Evolutionary conservation across 2,888 invertebrate species (phyloP).

Genomic region (Argyresthia albistria): DNA sequence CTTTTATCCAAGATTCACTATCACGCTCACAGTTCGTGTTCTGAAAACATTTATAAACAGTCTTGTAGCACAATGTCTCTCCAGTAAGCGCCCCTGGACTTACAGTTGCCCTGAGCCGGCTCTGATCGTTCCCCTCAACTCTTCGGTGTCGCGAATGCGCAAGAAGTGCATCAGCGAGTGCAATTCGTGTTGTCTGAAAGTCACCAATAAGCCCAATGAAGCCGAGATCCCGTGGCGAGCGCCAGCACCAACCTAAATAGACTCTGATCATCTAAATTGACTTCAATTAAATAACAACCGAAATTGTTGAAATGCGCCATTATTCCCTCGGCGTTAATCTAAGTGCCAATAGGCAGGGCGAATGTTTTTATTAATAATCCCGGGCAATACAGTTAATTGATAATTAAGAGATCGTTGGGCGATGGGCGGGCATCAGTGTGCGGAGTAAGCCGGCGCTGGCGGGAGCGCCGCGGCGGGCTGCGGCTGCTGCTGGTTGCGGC

Average conservation of each 20-base stretch:
- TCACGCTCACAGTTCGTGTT: too few species aligned
- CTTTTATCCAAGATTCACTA: too few species aligned
- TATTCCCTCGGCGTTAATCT: constrained; percentile 71
- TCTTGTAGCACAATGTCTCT: too few species aligned
- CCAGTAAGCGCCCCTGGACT: too few species aligned
- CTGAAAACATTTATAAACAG: too few species aligned
- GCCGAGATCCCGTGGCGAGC: constrained; percentile 70
- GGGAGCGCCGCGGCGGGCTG: background rate
- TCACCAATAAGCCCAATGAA: constrained; percentile 73
- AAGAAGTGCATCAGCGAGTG: constrained; percentile 67
- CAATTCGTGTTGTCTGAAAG: constrained; percentile 72
- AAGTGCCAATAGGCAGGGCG: constrained; percentile 70
- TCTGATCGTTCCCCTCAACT: background rate
- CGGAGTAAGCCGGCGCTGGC: background rate
- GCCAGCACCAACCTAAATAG: constrained; percentile 73
- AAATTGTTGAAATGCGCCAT: constrained; percentile 73
- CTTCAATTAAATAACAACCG: constrained; percentile 74
- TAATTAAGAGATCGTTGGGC: constrained; percentile 54
- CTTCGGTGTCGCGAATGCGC: constrained; percentile 38
- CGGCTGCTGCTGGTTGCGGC: background rate
- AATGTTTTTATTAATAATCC: constrained; percentile 69
- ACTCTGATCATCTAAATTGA: constrained; percentile 74
- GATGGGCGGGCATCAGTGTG: constrained; percentile 42
- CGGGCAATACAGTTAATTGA: constrained; percentile 61
- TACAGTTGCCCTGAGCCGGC: too few species aligned